These are phyloP conservation scores for Mobula hypostoma DNA, from an alignment of 2,113 vertebrate genomes.

Conservation along the genomic window DNA sequence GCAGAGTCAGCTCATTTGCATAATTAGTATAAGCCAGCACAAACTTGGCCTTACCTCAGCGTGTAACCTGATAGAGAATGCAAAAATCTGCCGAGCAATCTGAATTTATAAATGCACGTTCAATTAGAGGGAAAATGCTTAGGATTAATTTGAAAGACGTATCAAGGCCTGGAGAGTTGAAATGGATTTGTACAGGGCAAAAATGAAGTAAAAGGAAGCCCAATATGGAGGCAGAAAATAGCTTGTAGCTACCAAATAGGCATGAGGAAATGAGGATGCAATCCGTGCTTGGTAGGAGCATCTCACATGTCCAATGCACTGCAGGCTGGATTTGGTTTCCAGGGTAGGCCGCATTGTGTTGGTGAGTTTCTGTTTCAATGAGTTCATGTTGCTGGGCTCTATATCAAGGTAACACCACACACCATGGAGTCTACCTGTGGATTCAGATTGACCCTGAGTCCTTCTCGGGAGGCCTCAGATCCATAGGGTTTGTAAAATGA, in stretches of 20 bases:
- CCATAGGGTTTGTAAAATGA: not conserved
- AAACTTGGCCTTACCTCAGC: not conserved
- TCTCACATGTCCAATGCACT: not conserved
- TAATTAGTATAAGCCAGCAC: not conserved
- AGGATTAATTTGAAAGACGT: not conserved
- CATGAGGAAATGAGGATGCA: not conserved
- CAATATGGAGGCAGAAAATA: not conserved
- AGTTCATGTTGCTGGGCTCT: not conserved
- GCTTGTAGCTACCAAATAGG: not conserved
- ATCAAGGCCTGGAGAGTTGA: not conserved
- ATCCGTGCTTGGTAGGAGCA: not conserved
- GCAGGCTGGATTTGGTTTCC: not conserved
- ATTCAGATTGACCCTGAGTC: not conserved
- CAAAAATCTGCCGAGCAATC: not conserved
- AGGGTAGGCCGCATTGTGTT: not conserved
- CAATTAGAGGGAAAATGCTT: not conserved
- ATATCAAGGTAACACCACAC: not conserved
- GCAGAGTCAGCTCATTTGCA: not conserved
- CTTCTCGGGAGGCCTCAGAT: not conserved
- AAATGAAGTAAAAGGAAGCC: not conserved
- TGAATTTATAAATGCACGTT: not conserved
- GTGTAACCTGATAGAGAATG: not conserved
- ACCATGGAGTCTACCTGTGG: not conserved
- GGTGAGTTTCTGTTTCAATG: not conserved
- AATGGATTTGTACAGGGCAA: not conserved